Evolutionary conservation across 2,888 invertebrate genomes (phyloP).

Genomic region (Xestia xanthographa): DNA sequence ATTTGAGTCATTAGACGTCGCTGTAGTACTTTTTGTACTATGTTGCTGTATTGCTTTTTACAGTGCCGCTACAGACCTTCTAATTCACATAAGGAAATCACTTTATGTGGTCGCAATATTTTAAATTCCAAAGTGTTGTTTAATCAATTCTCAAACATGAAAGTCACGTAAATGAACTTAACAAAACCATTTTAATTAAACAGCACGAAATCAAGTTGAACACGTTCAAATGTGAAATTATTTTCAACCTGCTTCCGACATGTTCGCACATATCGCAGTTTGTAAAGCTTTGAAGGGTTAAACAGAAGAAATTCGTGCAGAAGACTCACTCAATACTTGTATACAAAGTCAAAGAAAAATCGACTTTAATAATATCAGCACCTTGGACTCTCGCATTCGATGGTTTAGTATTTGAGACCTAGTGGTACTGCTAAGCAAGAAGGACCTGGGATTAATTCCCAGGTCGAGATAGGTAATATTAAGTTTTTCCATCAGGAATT

Average conservation of each 20-base stretch:
- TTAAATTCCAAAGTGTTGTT: neutral
- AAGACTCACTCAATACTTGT: slow-evolving; percentile 2
- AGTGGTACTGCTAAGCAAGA: neutral
- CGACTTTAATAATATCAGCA: neutral
- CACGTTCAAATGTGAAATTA: slow-evolving; percentile 43
- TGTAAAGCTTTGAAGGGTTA: slow-evolving; percentile 21
- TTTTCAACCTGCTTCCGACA: slow-evolving; percentile 43
- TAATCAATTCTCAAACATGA: slow-evolving; percentile 1
- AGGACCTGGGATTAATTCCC: neutral
- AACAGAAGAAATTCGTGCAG: neutral
- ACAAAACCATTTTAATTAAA: slow-evolving; percentile 28
- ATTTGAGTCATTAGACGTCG: too few relatives aligned
- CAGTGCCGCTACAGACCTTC: too few relatives aligned
- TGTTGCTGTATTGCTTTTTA: too few relatives aligned
- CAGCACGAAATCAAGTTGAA: slow-evolving; percentile 27
- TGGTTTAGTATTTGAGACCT: too few relatives aligned
- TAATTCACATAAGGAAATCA: neutral
- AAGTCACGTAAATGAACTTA: slow-evolving; percentile 9
- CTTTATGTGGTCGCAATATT: neutral
- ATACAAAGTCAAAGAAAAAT: neutral
- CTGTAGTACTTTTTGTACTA: too few relatives aligned
- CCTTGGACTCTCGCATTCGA: neutral
- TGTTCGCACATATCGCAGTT: slow-evolving; percentile 32
- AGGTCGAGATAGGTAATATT: neutral
- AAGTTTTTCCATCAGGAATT: too few relatives aligned